phyloP scores from a whole-genome alignment of 2,113 vertebrate genomes.

The Oryzias celebensis region DNA sequence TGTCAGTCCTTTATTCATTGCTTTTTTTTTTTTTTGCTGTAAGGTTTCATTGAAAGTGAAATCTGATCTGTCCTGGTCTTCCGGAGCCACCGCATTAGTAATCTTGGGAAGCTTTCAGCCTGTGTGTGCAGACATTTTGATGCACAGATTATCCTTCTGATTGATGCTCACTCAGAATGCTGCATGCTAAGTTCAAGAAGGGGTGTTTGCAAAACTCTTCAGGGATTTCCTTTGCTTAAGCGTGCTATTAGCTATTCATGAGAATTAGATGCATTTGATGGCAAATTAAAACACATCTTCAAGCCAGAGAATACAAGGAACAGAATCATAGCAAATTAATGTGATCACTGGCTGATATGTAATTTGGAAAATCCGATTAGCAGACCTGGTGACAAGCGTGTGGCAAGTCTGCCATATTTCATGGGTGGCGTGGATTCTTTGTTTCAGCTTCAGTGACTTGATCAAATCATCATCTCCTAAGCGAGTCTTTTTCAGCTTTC shows the following conservation, averaged over 20 bases:
- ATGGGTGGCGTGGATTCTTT: not conserved
- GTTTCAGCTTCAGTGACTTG: not conserved
- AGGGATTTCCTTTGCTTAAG: slow-evolving; percentile 30
- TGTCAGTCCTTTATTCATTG: too few relatives aligned
- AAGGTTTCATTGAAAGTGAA: not conserved
- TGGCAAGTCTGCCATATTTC: not conserved
- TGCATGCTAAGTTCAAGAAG: not conserved
- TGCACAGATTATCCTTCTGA: slow-evolving; percentile 24
- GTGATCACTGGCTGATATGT: not conserved
- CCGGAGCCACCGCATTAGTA: slow-evolving; percentile 16
- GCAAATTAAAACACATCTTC: slow-evolving; percentile 11
- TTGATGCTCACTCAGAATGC: slow-evolving; percentile 29
- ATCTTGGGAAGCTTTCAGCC: slow-evolving; percentile 34
- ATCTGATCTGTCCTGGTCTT: slow-evolving; percentile 4
- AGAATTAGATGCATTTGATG: slow-evolving; percentile 26
- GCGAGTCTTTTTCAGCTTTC: not conserved
- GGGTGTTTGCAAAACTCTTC: slow-evolving; percentile 17
- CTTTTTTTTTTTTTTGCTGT: too few relatives aligned
- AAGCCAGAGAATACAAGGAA: slow-evolving; percentile 12
- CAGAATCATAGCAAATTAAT: not conserved
- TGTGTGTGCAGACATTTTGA: slow-evolving; percentile 23
- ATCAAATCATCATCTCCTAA: slow-evolving; percentile 4
- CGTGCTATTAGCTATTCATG: slow-evolving; percentile 39
- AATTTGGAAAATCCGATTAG: not conserved
- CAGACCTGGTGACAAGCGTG: not conserved